phyloP scores from a whole-genome alignment of 2,888 invertebrate species.

The Microctonus hyperodae region DNA sequence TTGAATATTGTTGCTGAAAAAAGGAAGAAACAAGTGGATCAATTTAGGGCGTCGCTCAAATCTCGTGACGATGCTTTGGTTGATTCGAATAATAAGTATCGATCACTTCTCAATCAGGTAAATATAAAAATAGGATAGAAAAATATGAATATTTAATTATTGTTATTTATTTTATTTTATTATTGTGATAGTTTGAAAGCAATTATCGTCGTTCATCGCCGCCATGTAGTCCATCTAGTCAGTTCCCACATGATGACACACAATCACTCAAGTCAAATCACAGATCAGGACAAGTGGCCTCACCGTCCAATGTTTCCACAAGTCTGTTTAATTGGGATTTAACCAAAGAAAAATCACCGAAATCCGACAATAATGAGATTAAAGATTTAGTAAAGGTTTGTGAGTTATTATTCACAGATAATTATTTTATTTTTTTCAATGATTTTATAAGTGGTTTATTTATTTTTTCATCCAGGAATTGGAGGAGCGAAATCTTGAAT shows the following conservation, averaged over 20 bases:
- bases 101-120: slow-evolving; percentile 56
- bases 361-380: slow-evolving; percentile 34
- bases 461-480: slow-evolving; percentile 46
- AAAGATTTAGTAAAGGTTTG: slow-evolving; percentile 50
- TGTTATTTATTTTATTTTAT: slow-evolving; percentile 2
- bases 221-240: slow-evolving; percentile 55
- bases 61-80: slow-evolving; percentile 62
- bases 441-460: neutral
- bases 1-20: slow-evolving; percentile 58
- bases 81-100: slow-evolving; percentile 63
- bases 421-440: neutral
- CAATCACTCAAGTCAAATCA: slow-evolving; percentile 44
- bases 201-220: slow-evolving; percentile 51
- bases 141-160: neutral
- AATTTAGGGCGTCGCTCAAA: slow-evolving; percentile 60
- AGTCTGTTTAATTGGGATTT: slow-evolving; percentile 50
- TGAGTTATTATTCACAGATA: neutral
- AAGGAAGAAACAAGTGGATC: slow-evolving; percentile 64
- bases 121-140: slow-evolving; percentile 11
- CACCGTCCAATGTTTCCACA: slow-evolving; percentile 43
- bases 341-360: slow-evolving; percentile 9
- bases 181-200: slow-evolving; percentile 53
- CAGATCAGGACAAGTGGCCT: slow-evolving; percentile 40
- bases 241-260: slow-evolving; percentile 45
- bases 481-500: slow-evolving; percentile 51